These are phyloP conservation scores for Cataglyphis altisquamis DNA, from an alignment of 2,888 invertebrate genomes.

Conservation along the genomic window DNA sequence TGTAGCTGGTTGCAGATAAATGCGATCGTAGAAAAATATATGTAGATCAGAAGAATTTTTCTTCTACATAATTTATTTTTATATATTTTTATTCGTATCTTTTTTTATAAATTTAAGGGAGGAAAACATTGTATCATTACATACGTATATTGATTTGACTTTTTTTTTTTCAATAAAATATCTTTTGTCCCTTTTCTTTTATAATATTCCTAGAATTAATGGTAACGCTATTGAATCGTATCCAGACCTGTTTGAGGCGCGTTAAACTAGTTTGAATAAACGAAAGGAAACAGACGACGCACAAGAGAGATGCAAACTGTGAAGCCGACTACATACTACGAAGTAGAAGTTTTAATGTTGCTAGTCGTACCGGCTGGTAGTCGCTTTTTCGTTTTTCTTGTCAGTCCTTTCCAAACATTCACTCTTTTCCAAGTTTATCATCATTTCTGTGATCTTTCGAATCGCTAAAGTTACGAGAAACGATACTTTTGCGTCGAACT, in stretches of 20 bases:
- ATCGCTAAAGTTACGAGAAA: constrained; percentile 7
- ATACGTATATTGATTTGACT: neutral
- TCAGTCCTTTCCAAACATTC: constrained; percentile 65
- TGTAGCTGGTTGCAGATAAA: neutral
- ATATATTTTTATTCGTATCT: neutral
- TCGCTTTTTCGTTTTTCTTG: constrained; percentile 52
- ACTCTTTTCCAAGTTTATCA: constrained; percentile 77
- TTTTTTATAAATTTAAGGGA: neutral
- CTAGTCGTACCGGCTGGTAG: constrained; percentile 22
- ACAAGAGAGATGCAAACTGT: constrained; percentile 39
- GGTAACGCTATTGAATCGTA: constrained; percentile 31
- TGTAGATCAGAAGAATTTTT: neutral
- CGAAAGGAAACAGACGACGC: constrained; percentile 34
- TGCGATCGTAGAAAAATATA: neutral
- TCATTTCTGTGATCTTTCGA: constrained; percentile 75
- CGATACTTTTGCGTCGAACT: constrained; percentile 29
- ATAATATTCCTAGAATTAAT: constrained; percentile 14
- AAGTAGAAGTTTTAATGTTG: constrained; percentile 51
- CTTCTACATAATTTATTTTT: neutral
- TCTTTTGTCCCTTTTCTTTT: neutral
- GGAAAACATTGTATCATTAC: neutral
- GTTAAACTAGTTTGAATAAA: constrained; percentile 47
- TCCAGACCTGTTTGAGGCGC: constrained; percentile 34
- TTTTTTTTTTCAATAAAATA: neutral
- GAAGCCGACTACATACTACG: constrained; percentile 24